Conservation (phyloP, 2,113 vertebrate genomes). For the Python bivittatus region DNA sequence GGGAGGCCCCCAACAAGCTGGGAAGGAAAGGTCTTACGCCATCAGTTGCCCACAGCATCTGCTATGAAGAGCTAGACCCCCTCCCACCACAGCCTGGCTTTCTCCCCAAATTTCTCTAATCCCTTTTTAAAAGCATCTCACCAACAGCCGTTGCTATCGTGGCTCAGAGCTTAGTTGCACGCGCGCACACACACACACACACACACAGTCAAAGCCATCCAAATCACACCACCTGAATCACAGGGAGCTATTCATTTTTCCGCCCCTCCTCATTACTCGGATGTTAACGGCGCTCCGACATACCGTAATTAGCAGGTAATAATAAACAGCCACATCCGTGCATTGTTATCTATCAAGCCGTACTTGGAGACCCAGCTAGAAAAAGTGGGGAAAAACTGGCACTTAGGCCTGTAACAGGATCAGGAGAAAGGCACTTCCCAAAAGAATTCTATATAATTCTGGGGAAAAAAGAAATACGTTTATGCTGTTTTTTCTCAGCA, state of each 20-base stretch:
- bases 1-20: background rate
- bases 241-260: background rate
- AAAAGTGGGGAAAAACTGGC: background rate
- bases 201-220: background rate
- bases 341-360: background rate
- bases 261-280: background rate
- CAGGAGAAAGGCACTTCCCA: background rate
- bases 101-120: background rate
- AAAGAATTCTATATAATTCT: background rate
- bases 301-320: background rate
- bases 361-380: background rate
- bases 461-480: background rate
- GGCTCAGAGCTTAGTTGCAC: too few relatives aligned
- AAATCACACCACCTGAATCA: background rate
- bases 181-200: too few relatives aligned
- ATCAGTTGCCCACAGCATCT: background rate
- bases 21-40: background rate
- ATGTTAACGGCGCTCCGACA: background rate
- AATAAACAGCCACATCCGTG: background rate
- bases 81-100: background rate
- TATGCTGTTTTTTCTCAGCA: background rate
- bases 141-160: too few relatives aligned
- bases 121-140: background rate
- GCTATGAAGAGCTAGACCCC: background rate
- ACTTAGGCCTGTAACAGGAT: background rate